Conservation (phyloP, 2,113 vertebrate genomes). For the Melanotaenia duboulayi region DNA sequence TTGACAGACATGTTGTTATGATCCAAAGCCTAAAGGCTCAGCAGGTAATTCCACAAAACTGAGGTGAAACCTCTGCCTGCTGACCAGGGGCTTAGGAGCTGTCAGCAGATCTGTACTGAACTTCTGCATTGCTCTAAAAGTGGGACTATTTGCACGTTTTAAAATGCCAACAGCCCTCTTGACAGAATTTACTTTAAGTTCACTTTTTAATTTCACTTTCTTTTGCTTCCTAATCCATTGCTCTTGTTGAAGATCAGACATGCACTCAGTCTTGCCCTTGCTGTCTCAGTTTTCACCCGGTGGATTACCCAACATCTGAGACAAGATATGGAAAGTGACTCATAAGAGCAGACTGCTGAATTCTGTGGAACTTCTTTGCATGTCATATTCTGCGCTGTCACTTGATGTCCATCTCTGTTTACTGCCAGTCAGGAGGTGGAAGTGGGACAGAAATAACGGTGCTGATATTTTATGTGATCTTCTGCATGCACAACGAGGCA, state of each 20-base stretch:
- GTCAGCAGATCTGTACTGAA: conserved; percentile 48
- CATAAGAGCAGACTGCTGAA: conserved; percentile 44
- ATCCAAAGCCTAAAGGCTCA: conserved; percentile 54
- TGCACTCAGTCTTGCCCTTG: conserved; percentile 18
- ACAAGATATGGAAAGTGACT: conserved; percentile 66
- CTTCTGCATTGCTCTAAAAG: conserved; percentile 30
- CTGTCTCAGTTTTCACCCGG: conserved; percentile 54
- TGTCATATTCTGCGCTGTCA: conserved; percentile 54
- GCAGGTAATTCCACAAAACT: conserved; percentile 52
- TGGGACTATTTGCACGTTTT: conserved; percentile 39
- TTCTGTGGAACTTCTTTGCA: conserved; percentile 55
- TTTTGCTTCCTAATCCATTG: conserved; percentile 22
- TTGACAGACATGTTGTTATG: conserved; percentile 63
- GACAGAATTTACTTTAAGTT: conserved; percentile 16
- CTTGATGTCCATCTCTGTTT: conserved; percentile 71
- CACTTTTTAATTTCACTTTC: conserved; percentile 34
- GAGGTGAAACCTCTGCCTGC: conserved; percentile 33
- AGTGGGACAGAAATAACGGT: conserved; percentile 73
- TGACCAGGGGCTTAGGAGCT: conserved; percentile 45
- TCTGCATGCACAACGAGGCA: conserved; percentile 55
- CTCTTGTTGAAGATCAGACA: conserved; percentile 45
- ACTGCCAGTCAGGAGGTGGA: conserved; percentile 60
- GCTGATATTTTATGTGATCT: conserved; percentile 74
- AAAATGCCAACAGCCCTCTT: conserved; percentile 29
- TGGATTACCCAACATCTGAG: conserved; percentile 53